These are phyloP conservation scores for Pipistrellus pygmaeus DNA, from an alignment of 2,797 vertebrate species.

Conservation along the genomic window DNA sequence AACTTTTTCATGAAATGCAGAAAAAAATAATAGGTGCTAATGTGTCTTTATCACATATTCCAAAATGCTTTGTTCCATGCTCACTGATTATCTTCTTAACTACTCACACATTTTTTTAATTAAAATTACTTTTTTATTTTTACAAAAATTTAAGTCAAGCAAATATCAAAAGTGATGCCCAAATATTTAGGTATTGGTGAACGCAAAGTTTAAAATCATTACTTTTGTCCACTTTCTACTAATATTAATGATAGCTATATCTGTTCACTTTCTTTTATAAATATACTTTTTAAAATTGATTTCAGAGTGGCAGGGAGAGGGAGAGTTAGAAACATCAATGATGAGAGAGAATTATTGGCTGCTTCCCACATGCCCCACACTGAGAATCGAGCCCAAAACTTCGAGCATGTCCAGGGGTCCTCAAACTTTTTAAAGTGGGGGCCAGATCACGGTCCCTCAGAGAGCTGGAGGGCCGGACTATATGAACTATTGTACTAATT, in stretches of 20 bases:
- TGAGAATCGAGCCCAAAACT: no score
- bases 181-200: background rate
- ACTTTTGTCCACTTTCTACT: background rate
- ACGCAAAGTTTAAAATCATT: slow-evolving; percentile 19
- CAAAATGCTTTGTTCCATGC: background rate
- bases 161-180: background rate
- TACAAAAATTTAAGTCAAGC: background rate
- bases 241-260: background rate
- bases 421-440: no score
- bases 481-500: no score
- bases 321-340: no score
- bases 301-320: no score
- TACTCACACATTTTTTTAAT: background rate
- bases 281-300: no score
- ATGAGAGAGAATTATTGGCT: no score
- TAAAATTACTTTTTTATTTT: slow-evolving; percentile 9
- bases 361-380: no score
- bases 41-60: background rate
- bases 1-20: background rate
- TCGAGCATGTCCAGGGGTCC: no score
- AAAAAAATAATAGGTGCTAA: background rate
- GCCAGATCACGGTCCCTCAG: no score
- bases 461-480: no score
- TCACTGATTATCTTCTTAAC: background rate
- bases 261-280: background rate